phyloP scores from a whole-genome alignment of 1,140 invertebrate genomes.

The Pantala flavescens region DNA sequence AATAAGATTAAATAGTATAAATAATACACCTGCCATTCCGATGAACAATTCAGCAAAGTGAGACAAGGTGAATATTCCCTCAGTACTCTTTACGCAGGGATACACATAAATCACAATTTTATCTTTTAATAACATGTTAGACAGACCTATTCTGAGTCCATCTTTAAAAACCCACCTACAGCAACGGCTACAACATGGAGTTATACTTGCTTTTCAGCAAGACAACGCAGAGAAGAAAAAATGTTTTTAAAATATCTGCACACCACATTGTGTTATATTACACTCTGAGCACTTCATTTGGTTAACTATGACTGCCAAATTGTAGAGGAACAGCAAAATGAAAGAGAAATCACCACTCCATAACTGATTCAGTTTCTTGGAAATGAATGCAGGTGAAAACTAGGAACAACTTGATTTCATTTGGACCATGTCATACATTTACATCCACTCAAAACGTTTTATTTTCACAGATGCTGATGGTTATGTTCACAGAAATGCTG shows the following conservation, averaged over 20 bases:
- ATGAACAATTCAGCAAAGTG: not conserved
- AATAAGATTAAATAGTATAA: constrained; percentile 11
- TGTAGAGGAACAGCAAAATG: not conserved
- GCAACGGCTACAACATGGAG: constrained; percentile 3
- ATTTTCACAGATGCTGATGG: not conserved
- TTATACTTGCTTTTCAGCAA: not conserved
- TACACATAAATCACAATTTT: constrained; percentile 8
- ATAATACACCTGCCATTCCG: constrained; percentile 8
- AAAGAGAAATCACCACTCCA: constrained; percentile 1
- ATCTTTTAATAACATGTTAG: not conserved
- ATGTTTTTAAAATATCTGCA: not conserved
- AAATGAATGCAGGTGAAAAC: not conserved
- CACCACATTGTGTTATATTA: not conserved
- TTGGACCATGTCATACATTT: not conserved
- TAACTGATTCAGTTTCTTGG: not conserved
- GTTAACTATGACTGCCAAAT: constrained; percentile 6
- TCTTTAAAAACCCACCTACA: constrained; percentile 8
- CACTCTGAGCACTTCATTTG: not conserved
- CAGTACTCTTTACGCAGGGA: not conserved
- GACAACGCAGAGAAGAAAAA: not conserved
- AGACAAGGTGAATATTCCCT: constrained; percentile 9
- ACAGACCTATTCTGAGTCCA: not conserved
- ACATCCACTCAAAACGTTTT: not conserved
- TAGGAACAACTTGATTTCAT: constrained; percentile 7
- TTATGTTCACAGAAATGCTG: not conserved